Percentiles rank a stretch among this genome's conserved stretches.
Evolutionary conservation across 2,113 vertebrate genomes (phyloP).

Genomic region (Hippocampus abdominalis): DNA sequence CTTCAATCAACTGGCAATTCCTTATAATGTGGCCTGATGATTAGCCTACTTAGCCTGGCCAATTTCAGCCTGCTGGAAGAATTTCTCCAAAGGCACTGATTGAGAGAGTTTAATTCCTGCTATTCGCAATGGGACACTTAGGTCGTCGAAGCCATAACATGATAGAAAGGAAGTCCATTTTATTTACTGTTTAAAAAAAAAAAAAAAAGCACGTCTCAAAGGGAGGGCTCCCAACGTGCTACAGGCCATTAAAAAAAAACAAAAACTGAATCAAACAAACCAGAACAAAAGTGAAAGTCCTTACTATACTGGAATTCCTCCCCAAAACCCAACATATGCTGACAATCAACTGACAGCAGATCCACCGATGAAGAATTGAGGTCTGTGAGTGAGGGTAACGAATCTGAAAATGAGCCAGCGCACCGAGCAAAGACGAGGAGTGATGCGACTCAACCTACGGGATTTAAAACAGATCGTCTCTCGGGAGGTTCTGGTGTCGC

Average conservation of each 20-base stretch:
- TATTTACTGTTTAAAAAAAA: background rate
- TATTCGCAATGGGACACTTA: background rate
- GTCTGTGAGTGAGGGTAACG: background rate
- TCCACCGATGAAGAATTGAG: background rate
- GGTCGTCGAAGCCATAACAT: background rate
- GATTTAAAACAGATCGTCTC: background rate
- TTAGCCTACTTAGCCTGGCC: conserved; percentile 75
- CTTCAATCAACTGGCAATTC: conserved; percentile 78
- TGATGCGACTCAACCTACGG: background rate
- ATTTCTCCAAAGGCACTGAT: conserved; percentile 59
- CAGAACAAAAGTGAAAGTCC: background rate
- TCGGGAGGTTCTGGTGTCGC: background rate
- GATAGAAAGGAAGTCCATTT: background rate
- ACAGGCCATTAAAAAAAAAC: background rate
- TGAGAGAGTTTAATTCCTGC: conserved; percentile 35
- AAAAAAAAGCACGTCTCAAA: background rate
- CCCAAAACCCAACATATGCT: background rate
- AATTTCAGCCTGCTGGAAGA: conserved; percentile 64
- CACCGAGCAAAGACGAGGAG: background rate
- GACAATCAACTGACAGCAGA: background rate
- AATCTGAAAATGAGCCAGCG: background rate
- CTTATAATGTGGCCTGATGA: conserved; percentile 77
- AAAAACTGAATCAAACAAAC: background rate
- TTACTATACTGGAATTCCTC: background rate
- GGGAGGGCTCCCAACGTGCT: background rate